Conservation (phyloP, 2,113 vertebrate species). For the Canis aureus region DNA sequence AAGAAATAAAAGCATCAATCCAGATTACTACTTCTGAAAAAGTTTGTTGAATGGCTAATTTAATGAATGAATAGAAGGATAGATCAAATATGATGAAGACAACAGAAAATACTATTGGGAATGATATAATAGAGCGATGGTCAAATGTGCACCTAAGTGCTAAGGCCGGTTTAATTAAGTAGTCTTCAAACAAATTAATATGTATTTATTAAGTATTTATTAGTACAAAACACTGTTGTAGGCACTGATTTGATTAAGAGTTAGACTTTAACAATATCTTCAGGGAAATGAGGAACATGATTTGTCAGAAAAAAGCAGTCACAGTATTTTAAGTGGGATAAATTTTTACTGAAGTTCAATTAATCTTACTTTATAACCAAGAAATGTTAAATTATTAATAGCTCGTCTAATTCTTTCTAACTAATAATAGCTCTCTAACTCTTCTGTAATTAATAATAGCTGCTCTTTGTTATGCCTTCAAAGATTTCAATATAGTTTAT, state of each 20-base stretch:
- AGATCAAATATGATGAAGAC: background rate
- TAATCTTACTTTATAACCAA: background rate
- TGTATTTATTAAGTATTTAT: background rate
- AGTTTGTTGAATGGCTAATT: background rate
- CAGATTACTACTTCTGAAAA: background rate
- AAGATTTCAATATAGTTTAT: background rate
- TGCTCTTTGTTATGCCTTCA: background rate
- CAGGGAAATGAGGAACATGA: background rate
- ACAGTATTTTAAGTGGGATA: background rate
- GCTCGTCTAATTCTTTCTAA: background rate
- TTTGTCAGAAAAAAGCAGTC: background rate
- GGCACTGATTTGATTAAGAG: background rate
- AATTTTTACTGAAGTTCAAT: conserved; percentile 22
- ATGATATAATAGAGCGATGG: background rate
- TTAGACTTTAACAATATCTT: conserved; percentile 17
- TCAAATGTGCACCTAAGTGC: background rate
- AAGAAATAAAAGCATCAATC: background rate
- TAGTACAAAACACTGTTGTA: background rate
- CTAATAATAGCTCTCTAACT: background rate
- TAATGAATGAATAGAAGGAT: background rate
- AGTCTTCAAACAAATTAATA: background rate
- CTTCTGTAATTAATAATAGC: background rate
- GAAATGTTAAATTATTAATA: conserved; percentile 2
- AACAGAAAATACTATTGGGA: background rate
- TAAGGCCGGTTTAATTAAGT: background rate